phyloP scores from a whole-genome alignment of 1,140 invertebrate species.

The Copidosoma floridanum region DNA sequence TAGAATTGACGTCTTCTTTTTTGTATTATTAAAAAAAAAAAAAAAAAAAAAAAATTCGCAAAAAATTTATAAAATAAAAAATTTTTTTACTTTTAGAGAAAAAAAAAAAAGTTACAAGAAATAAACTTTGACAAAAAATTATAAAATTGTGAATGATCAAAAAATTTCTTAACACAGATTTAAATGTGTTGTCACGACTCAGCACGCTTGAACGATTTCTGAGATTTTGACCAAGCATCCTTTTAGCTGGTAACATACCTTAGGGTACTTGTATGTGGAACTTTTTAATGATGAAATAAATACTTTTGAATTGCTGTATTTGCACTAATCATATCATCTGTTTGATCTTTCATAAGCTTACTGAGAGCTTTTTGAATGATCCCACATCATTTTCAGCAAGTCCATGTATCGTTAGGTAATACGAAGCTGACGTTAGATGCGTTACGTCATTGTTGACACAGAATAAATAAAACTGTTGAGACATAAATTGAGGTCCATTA shows the following conservation, averaged over 20 bases:
- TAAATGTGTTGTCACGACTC: not conserved
- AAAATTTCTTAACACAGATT: not conserved
- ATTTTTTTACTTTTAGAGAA: too few species aligned
- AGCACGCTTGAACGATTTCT: constrained; percentile 27
- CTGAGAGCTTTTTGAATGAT: constrained; percentile 35
- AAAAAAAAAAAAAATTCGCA: too few species aligned
- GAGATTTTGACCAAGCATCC: constrained; percentile 23
- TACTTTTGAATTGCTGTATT: constrained; percentile 1
- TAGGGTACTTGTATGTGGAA: constrained; percentile 25
- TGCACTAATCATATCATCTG: not conserved
- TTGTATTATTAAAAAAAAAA: too few species aligned
- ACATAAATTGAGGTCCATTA: constrained; percentile 33
- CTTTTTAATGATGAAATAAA: constrained; percentile 29
- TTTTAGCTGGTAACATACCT: constrained; percentile 26
- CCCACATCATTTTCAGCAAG: constrained; percentile 39
- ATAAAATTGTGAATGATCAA: too few species aligned
- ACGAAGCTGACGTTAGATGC: constrained; percentile 31
- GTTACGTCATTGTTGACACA: constrained; percentile 33
- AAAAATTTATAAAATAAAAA: too few species aligned
- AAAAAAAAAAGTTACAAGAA: too few species aligned
- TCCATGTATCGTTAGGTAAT: constrained; percentile 39
- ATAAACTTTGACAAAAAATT: too few species aligned
- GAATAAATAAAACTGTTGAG: constrained; percentile 33
- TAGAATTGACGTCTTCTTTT: too few species aligned
- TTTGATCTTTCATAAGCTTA: constrained; percentile 19